These are phyloP conservation scores for Pandemis cinnamomeana DNA, from an alignment of 2,888 invertebrate species.

Conservation along the genomic window DNA sequence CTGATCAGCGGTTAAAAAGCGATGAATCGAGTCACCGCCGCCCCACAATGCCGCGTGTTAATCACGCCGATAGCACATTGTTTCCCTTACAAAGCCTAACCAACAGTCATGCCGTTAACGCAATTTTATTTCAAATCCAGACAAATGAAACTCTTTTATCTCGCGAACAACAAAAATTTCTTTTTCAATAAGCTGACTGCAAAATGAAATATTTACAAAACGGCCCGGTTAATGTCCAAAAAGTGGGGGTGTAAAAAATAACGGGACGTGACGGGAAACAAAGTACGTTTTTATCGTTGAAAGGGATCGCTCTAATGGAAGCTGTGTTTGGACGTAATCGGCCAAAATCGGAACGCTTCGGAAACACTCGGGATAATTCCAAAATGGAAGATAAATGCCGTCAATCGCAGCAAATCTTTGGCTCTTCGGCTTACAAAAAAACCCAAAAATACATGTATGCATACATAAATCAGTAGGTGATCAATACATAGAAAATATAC, in stretches of 20 bases:
- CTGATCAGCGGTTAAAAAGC: conserved; percentile 29
- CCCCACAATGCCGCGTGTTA: conserved; percentile 52
- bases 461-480: too few relatives aligned
- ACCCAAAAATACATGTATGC: too few relatives aligned
- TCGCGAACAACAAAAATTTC: conserved; percentile 62
- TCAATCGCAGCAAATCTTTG: not conserved
- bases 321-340: conserved; percentile 56
- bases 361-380: conserved; percentile 51
- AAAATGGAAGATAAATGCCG: conserved; percentile 15
- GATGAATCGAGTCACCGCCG: conserved; percentile 42
- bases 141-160: conserved; percentile 71
- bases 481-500: too few relatives aligned
- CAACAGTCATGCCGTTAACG: conserved; percentile 63
- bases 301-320: conserved; percentile 74
- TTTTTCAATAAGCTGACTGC: conserved; percentile 68
- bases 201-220: conserved; percentile 75
- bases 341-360: conserved; percentile 56
- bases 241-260: conserved; percentile 72
- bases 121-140: conserved; percentile 65
- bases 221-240: conserved; percentile 66
- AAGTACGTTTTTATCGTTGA: conserved; percentile 76
- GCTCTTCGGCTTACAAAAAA: too few relatives aligned
- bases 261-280: conserved; percentile 76
- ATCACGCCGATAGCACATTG: conserved; percentile 57
- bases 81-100: conserved; percentile 55